These are phyloP conservation scores for Melanotaenia parkinsoni DNA, from an alignment of 2,797 vertebrate species.

Conservation along the genomic window DNA sequence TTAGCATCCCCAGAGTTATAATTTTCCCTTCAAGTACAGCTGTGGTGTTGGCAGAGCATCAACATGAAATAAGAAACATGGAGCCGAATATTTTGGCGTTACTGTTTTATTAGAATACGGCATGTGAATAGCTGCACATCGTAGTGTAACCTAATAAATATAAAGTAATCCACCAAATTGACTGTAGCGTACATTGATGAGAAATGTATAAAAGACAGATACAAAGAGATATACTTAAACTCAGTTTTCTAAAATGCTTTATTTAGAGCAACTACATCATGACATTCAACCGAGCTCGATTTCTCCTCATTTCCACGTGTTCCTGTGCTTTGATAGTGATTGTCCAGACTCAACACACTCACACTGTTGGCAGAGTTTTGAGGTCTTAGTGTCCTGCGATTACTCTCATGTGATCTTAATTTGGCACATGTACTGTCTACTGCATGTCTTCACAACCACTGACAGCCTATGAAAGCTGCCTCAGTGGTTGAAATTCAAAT, in stretches of 20 bases:
- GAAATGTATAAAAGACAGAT: constrained; percentile 85
- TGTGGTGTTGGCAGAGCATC: constrained; percentile 20
- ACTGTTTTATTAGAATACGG: constrained; percentile 84
- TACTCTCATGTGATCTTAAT: constrained; percentile 47
- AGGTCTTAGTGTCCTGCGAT: constrained; percentile 63
- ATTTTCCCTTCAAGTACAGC: constrained; percentile 25
- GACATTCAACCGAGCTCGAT: constrained; percentile 71
- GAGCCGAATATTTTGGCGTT: constrained; percentile 52
- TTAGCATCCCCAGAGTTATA: constrained; percentile 28
- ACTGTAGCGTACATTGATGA: constrained; percentile 77
- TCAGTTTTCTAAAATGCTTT: constrained; percentile 73
- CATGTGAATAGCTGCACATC: constrained; percentile 79
- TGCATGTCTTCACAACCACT: constrained; percentile 34
- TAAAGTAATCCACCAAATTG: constrained; percentile 77
- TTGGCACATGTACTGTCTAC: constrained; percentile 42
- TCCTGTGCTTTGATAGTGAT: constrained; percentile 79
- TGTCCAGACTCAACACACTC: constrained; percentile 75
- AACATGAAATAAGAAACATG: constrained; percentile 41
- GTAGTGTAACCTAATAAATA: constrained; percentile 77
- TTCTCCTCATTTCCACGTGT: constrained; percentile 39
- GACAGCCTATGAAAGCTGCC: constrained; percentile 50
- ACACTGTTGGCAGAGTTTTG: constrained; percentile 65
- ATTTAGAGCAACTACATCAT: constrained; percentile 68
- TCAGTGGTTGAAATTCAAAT: constrained; percentile 32
- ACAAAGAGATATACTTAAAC: constrained; percentile 78